phyloP scores from a whole-genome alignment of 1,140 invertebrate species.

The Conopomorpha cramerella region DNA sequence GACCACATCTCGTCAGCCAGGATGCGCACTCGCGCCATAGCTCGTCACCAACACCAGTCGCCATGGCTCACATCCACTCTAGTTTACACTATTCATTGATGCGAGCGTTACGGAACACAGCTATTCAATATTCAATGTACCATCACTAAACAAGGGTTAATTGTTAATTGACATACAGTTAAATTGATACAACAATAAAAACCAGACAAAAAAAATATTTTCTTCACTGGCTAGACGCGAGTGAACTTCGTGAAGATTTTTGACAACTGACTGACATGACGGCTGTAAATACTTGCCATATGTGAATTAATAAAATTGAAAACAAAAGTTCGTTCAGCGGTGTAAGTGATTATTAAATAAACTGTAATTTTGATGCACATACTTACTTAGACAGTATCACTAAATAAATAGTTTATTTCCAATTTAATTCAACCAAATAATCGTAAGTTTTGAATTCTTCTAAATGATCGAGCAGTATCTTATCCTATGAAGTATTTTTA shows the following conservation, averaged over 20 bases:
- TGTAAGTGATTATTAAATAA: no score
- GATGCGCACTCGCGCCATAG: constrained; percentile 87
- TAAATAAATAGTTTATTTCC: no score
- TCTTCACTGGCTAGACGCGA: no score
- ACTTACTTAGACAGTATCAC: no score
- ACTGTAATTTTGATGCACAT: no score
- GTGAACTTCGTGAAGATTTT: no score
- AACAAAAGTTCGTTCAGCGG: no score
- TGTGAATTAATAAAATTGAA: no score
- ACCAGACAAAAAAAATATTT: constrained; percentile 27
- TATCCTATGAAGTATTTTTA: constrained; percentile 6
- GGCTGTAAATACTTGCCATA: no score
- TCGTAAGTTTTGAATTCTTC: no score
- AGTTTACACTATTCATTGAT: constrained; percentile 45
- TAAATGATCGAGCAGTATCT: no score
- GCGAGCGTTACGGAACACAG: constrained; percentile 34
- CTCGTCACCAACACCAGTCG: constrained; percentile 67
- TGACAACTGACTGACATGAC: constrained; percentile 48
- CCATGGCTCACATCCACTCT: constrained; percentile 46
- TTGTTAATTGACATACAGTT: constrained; percentile 62
- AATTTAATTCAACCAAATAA: no score
- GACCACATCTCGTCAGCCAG: constrained; percentile 88
- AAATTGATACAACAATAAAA: constrained; percentile 57
- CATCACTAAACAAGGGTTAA: constrained; percentile 57
- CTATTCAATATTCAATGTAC: constrained; percentile 55